phyloP scores from a whole-genome alignment of 2,888 invertebrate genomes.

The Callinectes sapidus region DNA sequence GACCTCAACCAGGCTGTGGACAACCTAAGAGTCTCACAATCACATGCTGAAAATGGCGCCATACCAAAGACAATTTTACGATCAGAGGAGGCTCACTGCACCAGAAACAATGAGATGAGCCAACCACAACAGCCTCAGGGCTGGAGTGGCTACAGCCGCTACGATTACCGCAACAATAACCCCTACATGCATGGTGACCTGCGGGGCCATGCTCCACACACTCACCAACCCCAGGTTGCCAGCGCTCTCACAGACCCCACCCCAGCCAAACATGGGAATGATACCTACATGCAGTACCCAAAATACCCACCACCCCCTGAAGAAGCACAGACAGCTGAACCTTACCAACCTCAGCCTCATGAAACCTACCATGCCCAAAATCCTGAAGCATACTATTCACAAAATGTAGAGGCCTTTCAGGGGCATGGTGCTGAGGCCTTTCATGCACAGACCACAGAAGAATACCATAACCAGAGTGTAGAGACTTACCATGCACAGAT shows the following conservation, averaged over 20 bases:
- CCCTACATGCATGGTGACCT: constrained; percentile 66
- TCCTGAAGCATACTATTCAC: not conserved
- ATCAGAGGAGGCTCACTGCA: constrained; percentile 11
- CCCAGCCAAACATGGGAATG: constrained; percentile 37
- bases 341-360: constrained; percentile 44
- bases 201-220: constrained; percentile 42
- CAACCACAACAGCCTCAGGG: constrained; percentile 24
- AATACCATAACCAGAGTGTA: constrained; percentile 42
- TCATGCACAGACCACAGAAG: constrained; percentile 30
- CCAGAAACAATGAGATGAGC: not conserved
- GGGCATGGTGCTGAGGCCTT: constrained; percentile 6
- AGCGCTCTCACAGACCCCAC: constrained; percentile 43
- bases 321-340: constrained; percentile 54
- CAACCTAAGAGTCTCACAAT: constrained; percentile 63
- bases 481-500: constrained; percentile 44
- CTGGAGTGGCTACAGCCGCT: constrained; percentile 62
- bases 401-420: constrained; percentile 20
- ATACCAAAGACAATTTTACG: constrained; percentile 65
- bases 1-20: constrained; percentile 63
- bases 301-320: constrained; percentile 50
- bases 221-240: constrained; percentile 45
- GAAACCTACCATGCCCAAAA: constrained; percentile 25
- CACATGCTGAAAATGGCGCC: constrained; percentile 57
- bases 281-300: constrained; percentile 43
- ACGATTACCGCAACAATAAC: constrained; percentile 65